Evolutionary conservation across 2,797 vertebrate species (phyloP).

Genomic region (Lepilemur septentrionalis): DNA sequence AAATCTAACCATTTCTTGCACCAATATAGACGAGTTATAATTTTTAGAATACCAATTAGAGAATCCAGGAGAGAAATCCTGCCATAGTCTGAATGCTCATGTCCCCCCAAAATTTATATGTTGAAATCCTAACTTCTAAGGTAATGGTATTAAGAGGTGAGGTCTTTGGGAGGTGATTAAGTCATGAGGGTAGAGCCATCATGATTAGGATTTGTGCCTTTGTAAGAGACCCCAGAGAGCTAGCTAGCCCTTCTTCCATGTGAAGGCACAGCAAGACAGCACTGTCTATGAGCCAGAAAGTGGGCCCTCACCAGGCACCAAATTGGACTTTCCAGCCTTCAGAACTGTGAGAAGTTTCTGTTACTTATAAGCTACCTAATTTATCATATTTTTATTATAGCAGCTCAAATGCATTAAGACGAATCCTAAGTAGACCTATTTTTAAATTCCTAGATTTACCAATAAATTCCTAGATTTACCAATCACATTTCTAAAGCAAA

Average conservation of each 20-base stretch:
- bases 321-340: neutral
- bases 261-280: neutral
- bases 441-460: too few species aligned
- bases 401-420: neutral
- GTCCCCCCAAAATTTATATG: neutral
- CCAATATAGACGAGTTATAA: neutral
- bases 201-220: neutral
- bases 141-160: neutral
- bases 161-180: neutral
- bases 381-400: neutral
- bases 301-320: neutral
- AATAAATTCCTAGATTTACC: neutral
- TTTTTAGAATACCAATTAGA: neutral
- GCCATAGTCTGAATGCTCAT: neutral
- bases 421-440: neutral
- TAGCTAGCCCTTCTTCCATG: neutral
- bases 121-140: too few species aligned
- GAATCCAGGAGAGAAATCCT: neutral
- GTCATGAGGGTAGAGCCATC: accelerated
- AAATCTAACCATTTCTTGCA: neutral
- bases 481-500: neutral
- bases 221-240: neutral
- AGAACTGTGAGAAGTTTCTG: neutral
- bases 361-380: neutral
- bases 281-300: neutral